phyloP scores from a whole-genome alignment of 2,797 vertebrate species.

The Psittacula echo region DNA sequence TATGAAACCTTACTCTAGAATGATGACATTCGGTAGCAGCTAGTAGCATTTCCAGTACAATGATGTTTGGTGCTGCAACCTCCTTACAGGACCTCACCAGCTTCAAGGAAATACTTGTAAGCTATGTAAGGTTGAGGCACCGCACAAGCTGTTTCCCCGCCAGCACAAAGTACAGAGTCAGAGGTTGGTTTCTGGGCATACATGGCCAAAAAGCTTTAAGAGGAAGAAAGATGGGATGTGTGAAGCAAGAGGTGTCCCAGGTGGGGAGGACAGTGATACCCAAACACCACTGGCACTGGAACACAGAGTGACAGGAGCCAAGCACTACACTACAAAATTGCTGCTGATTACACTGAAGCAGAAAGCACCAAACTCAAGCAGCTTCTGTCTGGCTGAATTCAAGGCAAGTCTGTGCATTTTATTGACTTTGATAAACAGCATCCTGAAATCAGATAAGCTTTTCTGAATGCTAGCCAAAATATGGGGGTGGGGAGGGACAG shows the following conservation, averaged over 20 bases:
- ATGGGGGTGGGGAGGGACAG: neutral
- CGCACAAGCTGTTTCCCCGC: neutral
- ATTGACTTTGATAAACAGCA: neutral
- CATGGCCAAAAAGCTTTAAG: neutral
- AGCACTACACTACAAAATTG: neutral
- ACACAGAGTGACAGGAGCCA: neutral
- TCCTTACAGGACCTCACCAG: neutral
- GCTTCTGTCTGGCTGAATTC: neutral
- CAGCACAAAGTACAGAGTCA: neutral
- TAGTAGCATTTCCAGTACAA: neutral
- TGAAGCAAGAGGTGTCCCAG: neutral
- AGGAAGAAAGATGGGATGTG: neutral
- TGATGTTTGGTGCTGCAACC: neutral
- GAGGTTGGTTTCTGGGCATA: neutral
- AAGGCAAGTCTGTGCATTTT: neutral
- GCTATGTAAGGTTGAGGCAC: neutral
- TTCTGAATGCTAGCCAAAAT: neutral
- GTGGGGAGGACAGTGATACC: neutral
- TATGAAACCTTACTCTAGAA: neutral
- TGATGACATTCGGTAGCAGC: neutral
- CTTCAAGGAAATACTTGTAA: neutral
- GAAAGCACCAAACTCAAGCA: neutral
- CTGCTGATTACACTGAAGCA: neutral
- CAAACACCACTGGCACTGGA: neutral
- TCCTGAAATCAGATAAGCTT: neutral